Evolutionary conservation across 2,888 invertebrate species (phyloP), one percentile per base, ranked within the genome.

Genomic region (Sphaeridia pumilis): DNA sequence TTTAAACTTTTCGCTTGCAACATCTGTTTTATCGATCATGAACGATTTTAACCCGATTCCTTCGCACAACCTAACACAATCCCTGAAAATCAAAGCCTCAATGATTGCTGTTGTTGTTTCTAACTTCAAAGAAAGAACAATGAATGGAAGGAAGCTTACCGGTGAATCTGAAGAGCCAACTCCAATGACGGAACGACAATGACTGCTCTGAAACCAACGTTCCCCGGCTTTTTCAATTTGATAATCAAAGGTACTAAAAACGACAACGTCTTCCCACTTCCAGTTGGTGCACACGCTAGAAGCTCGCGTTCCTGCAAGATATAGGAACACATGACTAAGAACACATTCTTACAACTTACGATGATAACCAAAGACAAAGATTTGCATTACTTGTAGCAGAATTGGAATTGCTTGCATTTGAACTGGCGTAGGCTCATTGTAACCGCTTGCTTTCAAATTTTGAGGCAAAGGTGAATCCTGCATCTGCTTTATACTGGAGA

Each of bases 261-360:
- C 0, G 95, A 92, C 1, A 89, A 84, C 0, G 97, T 98, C 74
- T 97, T 97, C 7, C 97, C 97, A 1, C 93, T 94, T 1, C 97
- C 97, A 0, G 97, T 98, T 0, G 95, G 95, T 0, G 97, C 97
- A 70, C 90, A 92, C 0, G 90, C 93, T 66, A 97, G 76, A 28
- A 95, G 72, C 69, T 93, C 86, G 46, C 88, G 77, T 38, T 80
- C 79, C 79, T 84, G 46, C n/a, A 56, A 35, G 46, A 54, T 31
- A 17, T 5, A 5, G 38, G n/a, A 45, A n/a, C n/a, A 3, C 4
- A 25, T 26, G 14, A 45, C 2, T 45, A 14, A 24, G 25, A 27
- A 31, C 31, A 10, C 31, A 10, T 31, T 31, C 31, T 14, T 31
- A 14, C 31, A 31, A 31, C 31, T 14, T 7, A 31, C 14, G 31